Base-by-base conservation (phyloP, 30 jellyfish, hydroid and myxozoan species). In the Mastigias papua region DNA sequence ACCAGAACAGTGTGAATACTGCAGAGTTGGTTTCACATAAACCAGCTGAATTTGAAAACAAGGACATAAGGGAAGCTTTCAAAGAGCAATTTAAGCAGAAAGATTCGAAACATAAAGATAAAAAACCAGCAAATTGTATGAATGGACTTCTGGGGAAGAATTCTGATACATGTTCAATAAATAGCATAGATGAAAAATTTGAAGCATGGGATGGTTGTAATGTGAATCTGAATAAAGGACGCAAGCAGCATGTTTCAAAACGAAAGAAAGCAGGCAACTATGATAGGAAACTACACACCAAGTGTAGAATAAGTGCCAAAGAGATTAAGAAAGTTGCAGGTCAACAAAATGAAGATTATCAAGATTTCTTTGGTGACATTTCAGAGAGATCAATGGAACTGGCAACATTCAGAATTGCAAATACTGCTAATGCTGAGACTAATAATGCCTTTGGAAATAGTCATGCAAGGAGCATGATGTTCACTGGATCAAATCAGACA, bases 211-310 rank as follows among this genome's bases (percentile, higher is more conserved):
- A 11, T 3, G 11, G 11, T 37, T 6, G 33, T 11, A 37, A 11
- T 37, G 54, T 11, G 11, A 37, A 37, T 37, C 10, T 51, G 27
- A 51, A 51, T 51, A 8, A 57, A 23, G 69, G 30, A 57, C 7
- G 9, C 23, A 42, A 42, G 5, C 32, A 63, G 26, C 42, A 34
- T 7, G 21, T 20, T 9, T 63, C 65, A 22, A 77, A 77, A 15
- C 58, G 26, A 63, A 85, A 46, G 48, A 85, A 73, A n/a, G 84
- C 91, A 28, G 91, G 91, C 0, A 82, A 82, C 70, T 42, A 82
- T 42, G 31, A 31, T 28, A 67, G 76, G 62, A 85, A 85, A 30
- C 49, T 32, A 6, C 82, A 71, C 35, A 29, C 87, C 23, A 71
- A 85, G 27, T 63, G 94, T 49, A 72, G 87, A 64, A 60, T 85